These are phyloP conservation scores for Epinotia brunnichana DNA, from an alignment of 2,888 invertebrate species.

Conservation along the genomic window DNA sequence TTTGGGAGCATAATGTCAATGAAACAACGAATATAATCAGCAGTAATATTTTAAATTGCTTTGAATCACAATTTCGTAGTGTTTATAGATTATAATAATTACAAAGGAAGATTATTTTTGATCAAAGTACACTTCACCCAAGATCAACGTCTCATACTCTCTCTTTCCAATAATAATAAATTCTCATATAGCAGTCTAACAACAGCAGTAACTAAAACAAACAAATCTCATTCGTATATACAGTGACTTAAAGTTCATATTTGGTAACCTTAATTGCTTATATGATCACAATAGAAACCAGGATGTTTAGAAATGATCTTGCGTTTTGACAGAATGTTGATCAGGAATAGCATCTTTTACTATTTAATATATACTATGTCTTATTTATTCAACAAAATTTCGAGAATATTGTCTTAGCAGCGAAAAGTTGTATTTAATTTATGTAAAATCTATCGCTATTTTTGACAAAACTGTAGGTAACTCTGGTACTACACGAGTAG, in stretches of 20 bases:
- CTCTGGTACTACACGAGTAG: neutral
- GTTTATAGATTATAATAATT: conserved; percentile 83
- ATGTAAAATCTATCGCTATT: neutral
- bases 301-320: conserved; percentile 37
- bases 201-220: conserved; percentile 42
- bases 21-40: conserved; percentile 77
- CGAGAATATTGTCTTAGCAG: conserved; percentile 30
- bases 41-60: conserved; percentile 84
- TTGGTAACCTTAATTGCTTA: conserved; percentile 47
- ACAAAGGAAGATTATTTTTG: conserved; percentile 81
- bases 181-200: conserved; percentile 43
- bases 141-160: conserved; percentile 58
- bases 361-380: neutral
- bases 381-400: conserved; percentile 1
- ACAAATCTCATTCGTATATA: conserved; percentile 45
- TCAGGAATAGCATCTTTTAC: neutral
- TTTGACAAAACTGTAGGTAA: neutral
- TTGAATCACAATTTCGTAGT: conserved; percentile 83
- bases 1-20: conserved; percentile 50
- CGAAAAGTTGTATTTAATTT: conserved; percentile 3
- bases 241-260: conserved; percentile 35
- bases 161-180: conserved; percentile 52
- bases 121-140: conserved; percentile 74
- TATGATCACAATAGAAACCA: conserved; percentile 44
- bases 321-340: conserved; percentile 25